Conservation (phyloP, 1,140 invertebrate genomes). For the Chionoecetes opilio region DNA sequence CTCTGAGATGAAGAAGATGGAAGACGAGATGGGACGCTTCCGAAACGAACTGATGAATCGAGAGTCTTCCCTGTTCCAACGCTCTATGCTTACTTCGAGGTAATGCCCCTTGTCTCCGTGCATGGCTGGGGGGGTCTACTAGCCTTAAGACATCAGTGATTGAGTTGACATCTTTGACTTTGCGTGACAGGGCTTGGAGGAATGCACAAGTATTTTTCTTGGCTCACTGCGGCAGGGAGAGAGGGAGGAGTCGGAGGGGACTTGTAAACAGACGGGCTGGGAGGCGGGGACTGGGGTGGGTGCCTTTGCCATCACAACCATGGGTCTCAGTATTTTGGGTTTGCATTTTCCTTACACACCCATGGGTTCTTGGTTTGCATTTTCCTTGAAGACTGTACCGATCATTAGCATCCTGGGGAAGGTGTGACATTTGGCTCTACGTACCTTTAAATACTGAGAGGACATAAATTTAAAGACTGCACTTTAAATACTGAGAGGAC, state of each 20-base stretch:
- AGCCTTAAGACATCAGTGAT: background rate
- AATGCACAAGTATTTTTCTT: background rate
- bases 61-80: slow-evolving; percentile 92
- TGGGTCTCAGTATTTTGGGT: too few species aligned
- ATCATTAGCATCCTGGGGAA: too few species aligned
- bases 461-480: too few species aligned
- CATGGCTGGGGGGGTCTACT: background rate
- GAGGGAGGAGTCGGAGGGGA: background rate
- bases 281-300: too few species aligned
- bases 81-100: slow-evolving; percentile 85
- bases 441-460: too few species aligned
- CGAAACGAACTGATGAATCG: slow-evolving; percentile 95
- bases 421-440: too few species aligned
- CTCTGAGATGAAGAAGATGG: slow-evolving; percentile 98
- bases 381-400: too few species aligned
- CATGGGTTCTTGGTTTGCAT: too few species aligned
- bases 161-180: background rate
- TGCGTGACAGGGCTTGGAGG: background rate
- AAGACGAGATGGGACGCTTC: slow-evolving; percentile 99
- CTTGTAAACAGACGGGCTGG: too few species aligned
- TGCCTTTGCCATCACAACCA: too few species aligned
- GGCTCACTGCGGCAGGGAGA: background rate
- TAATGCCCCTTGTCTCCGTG: slow-evolving; percentile 45
- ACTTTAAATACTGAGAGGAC: too few species aligned
- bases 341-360: too few species aligned